These are phyloP conservation scores for Lasioglossum malachurum DNA, from an alignment of 2,888 invertebrate genomes.

Conservation along the genomic window DNA sequence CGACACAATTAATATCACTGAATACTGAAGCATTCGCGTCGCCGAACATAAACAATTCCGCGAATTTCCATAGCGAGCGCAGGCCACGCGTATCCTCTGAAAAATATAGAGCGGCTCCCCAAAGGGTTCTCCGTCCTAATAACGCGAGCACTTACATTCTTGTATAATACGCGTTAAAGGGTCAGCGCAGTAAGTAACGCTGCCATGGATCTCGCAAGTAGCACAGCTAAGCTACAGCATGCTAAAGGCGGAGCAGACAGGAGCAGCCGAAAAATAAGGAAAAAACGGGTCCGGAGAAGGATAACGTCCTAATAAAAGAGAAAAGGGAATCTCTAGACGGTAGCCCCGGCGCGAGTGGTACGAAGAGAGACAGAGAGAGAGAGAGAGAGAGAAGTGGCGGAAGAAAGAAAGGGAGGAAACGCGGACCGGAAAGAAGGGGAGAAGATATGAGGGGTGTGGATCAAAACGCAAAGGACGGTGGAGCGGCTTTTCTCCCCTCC, in stretches of 20 bases:
- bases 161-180: neutral
- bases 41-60: neutral
- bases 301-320: neutral
- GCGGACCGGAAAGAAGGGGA: neutral
- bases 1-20: neutral
- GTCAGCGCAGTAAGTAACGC: neutral
- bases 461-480: constrained; percentile 21
- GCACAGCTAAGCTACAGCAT: neutral
- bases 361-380: neutral
- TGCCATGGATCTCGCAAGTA: neutral
- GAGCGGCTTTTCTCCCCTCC: neutral
- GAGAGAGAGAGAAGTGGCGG: neutral
- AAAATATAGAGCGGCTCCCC: neutral
- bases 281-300: neutral
- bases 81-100: neutral
- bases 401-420: neutral
- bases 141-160: neutral
- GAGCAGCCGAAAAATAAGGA: neutral
- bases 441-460: neutral
- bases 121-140: neutral
- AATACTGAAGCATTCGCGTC: neutral
- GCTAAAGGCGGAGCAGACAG: neutral
- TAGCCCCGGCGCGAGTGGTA: neutral
- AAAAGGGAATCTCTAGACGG: neutral
- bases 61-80: neutral